These are phyloP conservation scores for Cichladusa arquata DNA, from an alignment of 2,113 vertebrate genomes.

Conservation along the genomic window DNA sequence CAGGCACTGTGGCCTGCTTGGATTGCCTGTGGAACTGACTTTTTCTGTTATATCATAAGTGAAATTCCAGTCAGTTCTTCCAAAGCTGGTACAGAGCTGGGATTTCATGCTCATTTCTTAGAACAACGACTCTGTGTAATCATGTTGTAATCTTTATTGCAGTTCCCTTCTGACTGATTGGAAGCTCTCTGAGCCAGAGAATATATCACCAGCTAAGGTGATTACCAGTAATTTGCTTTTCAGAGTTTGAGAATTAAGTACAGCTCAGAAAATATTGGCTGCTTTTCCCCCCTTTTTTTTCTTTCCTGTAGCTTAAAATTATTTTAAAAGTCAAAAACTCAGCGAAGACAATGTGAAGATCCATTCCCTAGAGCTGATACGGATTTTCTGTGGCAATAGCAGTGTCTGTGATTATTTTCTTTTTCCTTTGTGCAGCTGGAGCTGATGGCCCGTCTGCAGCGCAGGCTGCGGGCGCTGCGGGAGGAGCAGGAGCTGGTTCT, in stretches of 20 bases:
- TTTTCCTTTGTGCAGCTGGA: constrained; percentile 60
- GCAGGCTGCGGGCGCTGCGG: constrained; percentile 70
- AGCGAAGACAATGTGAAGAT: accelerated
- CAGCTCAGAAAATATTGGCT: background rate
- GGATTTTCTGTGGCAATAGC: background rate
- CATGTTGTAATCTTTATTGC: background rate
- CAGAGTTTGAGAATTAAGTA: background rate
- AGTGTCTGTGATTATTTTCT: too few species aligned
- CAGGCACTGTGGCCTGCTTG: background rate
- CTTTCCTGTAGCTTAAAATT: background rate
- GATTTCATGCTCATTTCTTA: background rate
- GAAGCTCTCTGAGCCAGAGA: background rate
- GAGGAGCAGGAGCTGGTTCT: constrained; percentile 67
- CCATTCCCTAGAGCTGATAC: accelerated
- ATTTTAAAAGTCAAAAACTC: background rate
- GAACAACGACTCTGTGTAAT: background rate
- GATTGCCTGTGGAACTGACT: background rate
- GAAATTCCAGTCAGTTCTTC: background rate
- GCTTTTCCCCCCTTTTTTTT: accelerated
- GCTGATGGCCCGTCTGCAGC: constrained; percentile 72
- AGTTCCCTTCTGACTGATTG: background rate
- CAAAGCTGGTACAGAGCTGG: background rate
- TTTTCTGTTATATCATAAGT: background rate
- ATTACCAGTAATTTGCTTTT: background rate
- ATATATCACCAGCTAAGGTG: background rate